These are phyloP conservation scores for Auanema sp. DNA, from an alignment of 2,888 invertebrate genomes.

Conservation along the genomic window DNA sequence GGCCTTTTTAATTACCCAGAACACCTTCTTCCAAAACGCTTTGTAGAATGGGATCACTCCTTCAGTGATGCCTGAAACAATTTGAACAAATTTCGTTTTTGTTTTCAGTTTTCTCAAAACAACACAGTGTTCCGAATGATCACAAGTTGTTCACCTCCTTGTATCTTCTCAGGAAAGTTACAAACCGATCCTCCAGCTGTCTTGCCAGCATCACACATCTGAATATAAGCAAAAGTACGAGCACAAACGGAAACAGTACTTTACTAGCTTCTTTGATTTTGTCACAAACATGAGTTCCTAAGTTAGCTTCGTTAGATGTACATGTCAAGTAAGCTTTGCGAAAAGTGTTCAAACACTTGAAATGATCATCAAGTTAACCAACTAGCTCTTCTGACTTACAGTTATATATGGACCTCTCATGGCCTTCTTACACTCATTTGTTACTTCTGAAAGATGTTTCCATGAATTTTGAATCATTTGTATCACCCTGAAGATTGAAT, in stretches of 20 bases:
- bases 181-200: constrained; percentile 9
- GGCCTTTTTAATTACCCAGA: constrained; percentile 4
- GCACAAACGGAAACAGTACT: neutral
- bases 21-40: constrained; percentile 4
- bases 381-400: neutral
- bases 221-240: neutral
- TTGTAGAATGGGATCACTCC: constrained; percentile 28
- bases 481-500: constrained; percentile 22
- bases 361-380: neutral
- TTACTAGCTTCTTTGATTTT: constrained; percentile 22
- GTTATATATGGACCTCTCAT: constrained; percentile 29
- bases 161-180: constrained; percentile 23
- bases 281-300: constrained; percentile 26
- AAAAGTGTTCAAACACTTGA: constrained; percentile 33
- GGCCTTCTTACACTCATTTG: constrained; percentile 28
- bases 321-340: constrained; percentile 31
- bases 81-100: neutral
- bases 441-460: constrained; percentile 22
- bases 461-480: constrained; percentile 30
- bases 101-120: neutral
- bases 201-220: constrained; percentile 20
- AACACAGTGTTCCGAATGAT: neutral
- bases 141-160: constrained; percentile 20
- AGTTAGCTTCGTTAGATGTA: constrained; percentile 22
- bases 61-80: constrained; percentile 22